Percentiles rank a stretch among this genome's conserved stretches.
Conservation (phyloP, 2,888 invertebrate species). For the Crematogaster levior region DNA sequence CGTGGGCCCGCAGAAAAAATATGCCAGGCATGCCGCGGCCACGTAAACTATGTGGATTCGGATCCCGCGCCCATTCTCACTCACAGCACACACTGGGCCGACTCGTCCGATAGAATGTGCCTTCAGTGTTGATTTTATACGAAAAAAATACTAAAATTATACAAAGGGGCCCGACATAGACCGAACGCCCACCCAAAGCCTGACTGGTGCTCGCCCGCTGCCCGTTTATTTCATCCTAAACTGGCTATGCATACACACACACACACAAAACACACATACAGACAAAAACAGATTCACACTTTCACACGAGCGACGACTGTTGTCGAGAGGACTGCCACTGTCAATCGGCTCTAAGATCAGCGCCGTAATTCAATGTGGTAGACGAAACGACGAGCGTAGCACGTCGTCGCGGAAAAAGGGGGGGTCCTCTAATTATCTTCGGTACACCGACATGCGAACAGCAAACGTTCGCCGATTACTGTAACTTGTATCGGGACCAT, state of each 20-base stretch:
- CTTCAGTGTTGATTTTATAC: slow-evolving; percentile 96
- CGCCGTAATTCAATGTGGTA: not conserved
- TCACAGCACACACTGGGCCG: slow-evolving; percentile 94
- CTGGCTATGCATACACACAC: slow-evolving; percentile 42
- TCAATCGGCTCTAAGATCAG: not conserved
- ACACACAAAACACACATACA: not conserved
- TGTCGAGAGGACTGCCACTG: slow-evolving; percentile 29
- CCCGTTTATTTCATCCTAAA: slow-evolving; percentile 77
- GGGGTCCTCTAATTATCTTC: slow-evolving; percentile 12
- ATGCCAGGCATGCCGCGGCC: slow-evolving; percentile 80
- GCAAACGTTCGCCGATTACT: slow-evolving; percentile 33
- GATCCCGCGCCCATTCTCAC: slow-evolving; percentile 87
- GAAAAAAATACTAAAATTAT: slow-evolving; percentile 92
- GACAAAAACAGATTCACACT: not conserved
- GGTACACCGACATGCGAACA: slow-evolving; percentile 33
- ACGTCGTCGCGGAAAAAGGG: not conserved
- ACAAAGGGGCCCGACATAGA: slow-evolving; percentile 96
- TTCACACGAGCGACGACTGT: slow-evolving; percentile 22
- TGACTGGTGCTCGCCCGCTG: slow-evolving; percentile 85
- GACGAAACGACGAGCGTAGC: slow-evolving; percentile 19
- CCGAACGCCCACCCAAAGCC: slow-evolving; percentile 91
- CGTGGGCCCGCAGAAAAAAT: slow-evolving; percentile 72
- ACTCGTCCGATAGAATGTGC: slow-evolving; percentile 98
- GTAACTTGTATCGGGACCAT: slow-evolving; percentile 51
- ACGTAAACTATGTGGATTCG: slow-evolving; percentile 76